Evolutionary conservation across 1,140 invertebrate genomes (phyloP).

Genomic region (Apis cerana): DNA sequence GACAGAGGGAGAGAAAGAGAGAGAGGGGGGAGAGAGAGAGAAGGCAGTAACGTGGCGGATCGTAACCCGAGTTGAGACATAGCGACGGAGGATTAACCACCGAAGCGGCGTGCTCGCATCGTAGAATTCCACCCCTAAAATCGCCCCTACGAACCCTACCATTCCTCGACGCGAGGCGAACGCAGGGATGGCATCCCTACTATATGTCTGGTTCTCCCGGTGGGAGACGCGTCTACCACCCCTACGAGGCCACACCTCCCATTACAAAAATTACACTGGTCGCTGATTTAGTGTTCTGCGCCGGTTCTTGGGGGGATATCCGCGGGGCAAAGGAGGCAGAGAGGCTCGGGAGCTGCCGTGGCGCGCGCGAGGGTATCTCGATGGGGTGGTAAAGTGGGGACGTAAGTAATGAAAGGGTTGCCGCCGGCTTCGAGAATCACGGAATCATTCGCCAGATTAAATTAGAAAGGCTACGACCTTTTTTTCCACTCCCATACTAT

Average conservation of each 20-base stretch:
- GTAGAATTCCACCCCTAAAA: constrained; percentile 56
- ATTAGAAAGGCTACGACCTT: constrained; percentile 78
- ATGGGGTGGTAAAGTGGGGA: constrained; percentile 58
- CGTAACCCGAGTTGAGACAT: constrained; percentile 51
- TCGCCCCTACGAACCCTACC: constrained; percentile 61
- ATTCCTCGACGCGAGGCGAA: constrained; percentile 52
- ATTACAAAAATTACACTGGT: constrained; percentile 82
- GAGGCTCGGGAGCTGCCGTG: constrained; percentile 35
- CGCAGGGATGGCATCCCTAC: constrained; percentile 58
- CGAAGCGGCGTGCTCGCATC: constrained; percentile 56
- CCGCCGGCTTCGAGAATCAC: constrained; percentile 78
- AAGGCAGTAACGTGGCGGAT: constrained; percentile 8
- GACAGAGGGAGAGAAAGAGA: no score
- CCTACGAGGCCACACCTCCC: constrained; percentile 80
- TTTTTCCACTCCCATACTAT: constrained; percentile 58
- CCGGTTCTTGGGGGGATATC: constrained; percentile 68
- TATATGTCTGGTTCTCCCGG: constrained; percentile 36
- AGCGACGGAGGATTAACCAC: constrained; percentile 63
- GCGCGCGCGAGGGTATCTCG: constrained; percentile 50
- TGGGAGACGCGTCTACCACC: constrained; percentile 58
- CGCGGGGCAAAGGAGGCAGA: constrained; percentile 53
- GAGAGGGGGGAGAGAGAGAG: background rate
- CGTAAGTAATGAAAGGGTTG: constrained; percentile 82
- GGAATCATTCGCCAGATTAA: constrained; percentile 82
- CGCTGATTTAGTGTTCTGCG: constrained; percentile 81